phyloP scores from a whole-genome alignment of 35 echinoderm and acorn worm species.

The Amphiura filiformis region DNA sequence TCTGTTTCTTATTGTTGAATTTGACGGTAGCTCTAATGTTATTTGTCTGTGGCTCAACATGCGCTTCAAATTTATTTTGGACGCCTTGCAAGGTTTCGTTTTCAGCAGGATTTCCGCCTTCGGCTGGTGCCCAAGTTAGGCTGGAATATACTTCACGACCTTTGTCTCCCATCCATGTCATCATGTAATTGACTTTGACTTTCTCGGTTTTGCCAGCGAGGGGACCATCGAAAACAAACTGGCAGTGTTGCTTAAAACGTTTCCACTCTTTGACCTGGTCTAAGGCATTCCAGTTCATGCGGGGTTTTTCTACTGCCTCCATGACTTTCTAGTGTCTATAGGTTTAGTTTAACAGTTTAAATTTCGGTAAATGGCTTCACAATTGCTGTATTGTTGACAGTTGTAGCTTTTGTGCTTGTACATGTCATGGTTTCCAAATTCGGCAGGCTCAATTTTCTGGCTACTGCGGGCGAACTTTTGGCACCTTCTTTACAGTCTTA shows the following conservation, averaged over 20 bases:
- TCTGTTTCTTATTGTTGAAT: constrained; percentile 58
- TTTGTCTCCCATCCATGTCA: constrained; percentile 65
- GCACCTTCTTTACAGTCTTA: too few relatives aligned
- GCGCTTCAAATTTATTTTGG: constrained; percentile 35
- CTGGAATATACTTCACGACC: constrained; percentile 46
- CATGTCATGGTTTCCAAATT: too few relatives aligned
- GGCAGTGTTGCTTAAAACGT: neutral
- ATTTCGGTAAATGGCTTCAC: too few relatives aligned
- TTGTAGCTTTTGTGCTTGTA: too few relatives aligned
- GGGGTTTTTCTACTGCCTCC: neutral
- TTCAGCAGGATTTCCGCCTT: neutral
- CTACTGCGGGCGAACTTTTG: too few relatives aligned
- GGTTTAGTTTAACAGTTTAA: too few relatives aligned
- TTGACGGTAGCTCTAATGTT: constrained; percentile 66
- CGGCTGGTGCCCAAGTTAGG: constrained; percentile 22
- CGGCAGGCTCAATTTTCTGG: too few relatives aligned
- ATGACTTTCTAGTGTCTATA: too few relatives aligned
- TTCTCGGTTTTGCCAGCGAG: neutral
- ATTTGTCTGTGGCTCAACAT: constrained; percentile 44
- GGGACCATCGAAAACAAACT: neutral
- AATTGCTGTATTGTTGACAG: too few relatives aligned
- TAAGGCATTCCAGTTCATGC: neutral
- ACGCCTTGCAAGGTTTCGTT: neutral
- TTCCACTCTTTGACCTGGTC: neutral
- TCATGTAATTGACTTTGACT: neutral